These are phyloP conservation scores for Tragelaphus eurycerus DNA, from an alignment of 2,797 vertebrate genomes.

Conservation along the genomic window DNA sequence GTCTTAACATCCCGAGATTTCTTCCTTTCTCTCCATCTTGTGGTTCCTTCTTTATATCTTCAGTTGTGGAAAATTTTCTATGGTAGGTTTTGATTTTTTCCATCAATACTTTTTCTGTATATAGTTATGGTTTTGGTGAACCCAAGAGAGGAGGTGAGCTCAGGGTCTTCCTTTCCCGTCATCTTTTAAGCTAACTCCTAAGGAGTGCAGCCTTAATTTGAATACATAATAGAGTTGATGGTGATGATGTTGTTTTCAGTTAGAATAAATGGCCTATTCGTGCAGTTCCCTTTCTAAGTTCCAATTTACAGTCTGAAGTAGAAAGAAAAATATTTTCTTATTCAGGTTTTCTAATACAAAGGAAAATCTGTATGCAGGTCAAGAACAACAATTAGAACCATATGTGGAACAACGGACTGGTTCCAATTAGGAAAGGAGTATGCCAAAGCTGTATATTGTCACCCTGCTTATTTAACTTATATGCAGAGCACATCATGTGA, in stretches of 20 bases:
- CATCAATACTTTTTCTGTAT: neutral
- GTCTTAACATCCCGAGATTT: neutral
- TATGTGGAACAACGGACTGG: neutral
- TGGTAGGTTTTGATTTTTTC: neutral
- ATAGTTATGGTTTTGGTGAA: neutral
- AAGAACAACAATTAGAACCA: neutral
- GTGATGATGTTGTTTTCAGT: neutral
- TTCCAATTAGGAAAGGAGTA: neutral
- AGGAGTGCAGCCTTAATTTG: neutral
- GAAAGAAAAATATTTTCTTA: neutral
- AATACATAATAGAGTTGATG: neutral
- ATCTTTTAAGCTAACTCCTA: neutral
- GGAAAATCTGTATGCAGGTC: neutral
- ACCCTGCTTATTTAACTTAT: neutral
- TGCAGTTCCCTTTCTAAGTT: neutral
- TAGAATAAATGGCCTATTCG: neutral
- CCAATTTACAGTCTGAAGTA: neutral
- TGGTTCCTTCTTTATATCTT: neutral
- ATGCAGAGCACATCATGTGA: neutral
- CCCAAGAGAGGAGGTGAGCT: neutral
- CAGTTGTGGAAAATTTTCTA: neutral
- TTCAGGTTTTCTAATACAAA: slow-evolving; percentile 1
- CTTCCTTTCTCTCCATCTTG: neutral
- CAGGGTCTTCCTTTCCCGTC: neutral
- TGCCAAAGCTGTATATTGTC: neutral